Percentiles rank a stretch among this genome's conserved stretches.
These are phyloP conservation scores for Polyommatus iphigenia DNA, from an alignment of 2,888 invertebrate genomes.

Conservation along the genomic window DNA sequence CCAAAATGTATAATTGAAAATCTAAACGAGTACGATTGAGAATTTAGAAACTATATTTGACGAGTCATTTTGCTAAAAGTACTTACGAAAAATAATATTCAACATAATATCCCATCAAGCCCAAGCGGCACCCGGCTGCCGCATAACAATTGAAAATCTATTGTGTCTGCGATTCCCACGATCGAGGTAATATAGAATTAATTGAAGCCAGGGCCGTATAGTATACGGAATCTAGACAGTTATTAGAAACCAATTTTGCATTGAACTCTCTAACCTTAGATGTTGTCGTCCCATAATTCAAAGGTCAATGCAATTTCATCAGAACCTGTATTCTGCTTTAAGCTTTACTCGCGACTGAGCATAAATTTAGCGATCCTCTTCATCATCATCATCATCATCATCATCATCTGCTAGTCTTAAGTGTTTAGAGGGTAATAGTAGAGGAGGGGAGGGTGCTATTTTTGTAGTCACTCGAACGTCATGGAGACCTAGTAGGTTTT, in stretches of 20 bases:
- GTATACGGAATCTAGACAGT: not conserved
- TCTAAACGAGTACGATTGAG: not conserved
- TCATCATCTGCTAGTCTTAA: too few species aligned
- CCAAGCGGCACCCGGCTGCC: too few species aligned
- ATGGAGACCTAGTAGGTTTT: too few species aligned
- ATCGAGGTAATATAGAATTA: not conserved
- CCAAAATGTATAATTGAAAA: not conserved
- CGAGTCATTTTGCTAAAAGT: not conserved
- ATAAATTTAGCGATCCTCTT: not conserved
- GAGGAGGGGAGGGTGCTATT: too few species aligned
- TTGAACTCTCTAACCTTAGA: slow-evolving; percentile 18
- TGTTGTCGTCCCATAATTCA: slow-evolving; percentile 7
- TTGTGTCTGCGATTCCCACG: too few species aligned
- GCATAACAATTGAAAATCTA: too few species aligned
- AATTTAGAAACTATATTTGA: not conserved
- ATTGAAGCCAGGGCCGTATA: not conserved
- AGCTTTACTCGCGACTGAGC: not conserved
- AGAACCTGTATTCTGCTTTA: slow-evolving; percentile 8
- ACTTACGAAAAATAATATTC: not conserved
- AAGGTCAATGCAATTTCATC: slow-evolving; percentile 28
- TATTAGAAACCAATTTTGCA: slow-evolving; percentile 23
- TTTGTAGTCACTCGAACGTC: too few species aligned
- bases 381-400: not conserved
- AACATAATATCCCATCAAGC: not conserved
- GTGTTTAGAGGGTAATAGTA: too few species aligned